Base-by-base conservation (phyloP, 64 coral and sea anemone genomes). In the Anthopleura sola region DNA sequence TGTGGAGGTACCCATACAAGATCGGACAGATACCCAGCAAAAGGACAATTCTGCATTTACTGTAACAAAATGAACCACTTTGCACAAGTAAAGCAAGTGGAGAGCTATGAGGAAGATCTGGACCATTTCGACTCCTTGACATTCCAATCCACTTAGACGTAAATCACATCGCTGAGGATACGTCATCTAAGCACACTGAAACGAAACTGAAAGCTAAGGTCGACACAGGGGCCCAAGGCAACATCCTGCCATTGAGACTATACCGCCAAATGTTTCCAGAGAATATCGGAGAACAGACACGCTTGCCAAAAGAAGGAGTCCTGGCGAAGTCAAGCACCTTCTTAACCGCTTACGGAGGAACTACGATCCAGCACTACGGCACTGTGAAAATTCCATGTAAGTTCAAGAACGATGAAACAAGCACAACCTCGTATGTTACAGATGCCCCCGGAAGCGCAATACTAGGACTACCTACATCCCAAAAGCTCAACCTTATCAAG, bases 141-240 rank as follows among this genome's bases (percentile, higher is more conserved):
- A 9, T 71, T 71, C 24, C 24, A 26, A 21, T 71, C 68, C 24
- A 28, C 9, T 28, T 71, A 10, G 68, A 71, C 24, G 3, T 34
- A 28, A 34, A 29, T 18, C 68, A 71, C 24, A 71, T 71, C 14
- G 15, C 11, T 13, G 50, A 53, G 16, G 50, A 53, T 14, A 14
- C 50, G 13, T 53, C 13, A 17, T 53, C 50, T 2, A 34, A 68
- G 57, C 84, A 47, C 58, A 21, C 19, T 60, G 68, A 76, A 76
- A 86, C 81, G 29, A 20, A 78, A 80, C 84, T 90, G 0, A 87
- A 69, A 80, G 88, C 88, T 0, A 91, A 91, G 4, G 12, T 90
- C 31, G 88, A 95, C 80, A 88, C 80, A 21, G 89, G 88, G 75
- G 89, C 89, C 7, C 88, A 95, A 84, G 88, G 54, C 28, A 95